Base-by-base conservation (phyloP, 1,140 invertebrate species). In the Oscheius sp. region DNA sequence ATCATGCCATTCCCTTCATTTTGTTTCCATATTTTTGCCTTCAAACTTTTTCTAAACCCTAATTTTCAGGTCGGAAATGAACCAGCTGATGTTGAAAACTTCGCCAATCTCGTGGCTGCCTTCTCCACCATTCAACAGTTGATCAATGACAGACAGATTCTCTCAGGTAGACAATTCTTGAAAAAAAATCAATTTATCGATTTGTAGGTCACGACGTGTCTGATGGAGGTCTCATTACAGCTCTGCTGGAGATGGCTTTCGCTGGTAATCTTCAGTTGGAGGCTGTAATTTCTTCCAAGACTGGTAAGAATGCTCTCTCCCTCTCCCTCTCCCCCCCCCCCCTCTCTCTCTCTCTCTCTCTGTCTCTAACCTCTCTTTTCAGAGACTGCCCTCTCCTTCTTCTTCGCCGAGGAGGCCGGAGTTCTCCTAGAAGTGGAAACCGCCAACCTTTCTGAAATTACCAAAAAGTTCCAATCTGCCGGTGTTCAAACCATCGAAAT, bases 161-260 rank as follows among this genome's bases (percentile, higher is more conserved):
- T 91, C 18, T 88, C 95, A n/a, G 94, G 66, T 55, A 4, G 3
- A 3, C 7, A 15, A 3, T 49, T 3, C 4, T 18, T 52, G 10
- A 28, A 34, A 66, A 67, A 1, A 38, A 1, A 13, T 10, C 10
- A 52, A 67, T 29, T 28, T 15, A 45, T 18, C 15, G 15, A 45
- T 68, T 35, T n/a, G n/a, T 31, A 68, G 68, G 94, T 1, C 95
- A 99, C 85, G 95, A 99, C 86, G 88, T 98, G 0, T 97, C 94
- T 85, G 95, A 98, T 87, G 95, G 95, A 42, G 95, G 95, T 29
- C 85, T 97, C 2, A 87, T 97, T 34, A 92, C 91, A 0, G 93
- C 91, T 81, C 80, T 95, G 0, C 80, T 97, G 36, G 95, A 99
- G 87, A 97, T 98, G 95, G 91, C 91, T 34, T 94, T 98, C 84